Percentiles rank a stretch among this genome's conserved stretches.
These are phyloP conservation scores for Congeria kusceri DNA, from an alignment of 2,888 invertebrate species.

Conservation along the genomic window DNA sequence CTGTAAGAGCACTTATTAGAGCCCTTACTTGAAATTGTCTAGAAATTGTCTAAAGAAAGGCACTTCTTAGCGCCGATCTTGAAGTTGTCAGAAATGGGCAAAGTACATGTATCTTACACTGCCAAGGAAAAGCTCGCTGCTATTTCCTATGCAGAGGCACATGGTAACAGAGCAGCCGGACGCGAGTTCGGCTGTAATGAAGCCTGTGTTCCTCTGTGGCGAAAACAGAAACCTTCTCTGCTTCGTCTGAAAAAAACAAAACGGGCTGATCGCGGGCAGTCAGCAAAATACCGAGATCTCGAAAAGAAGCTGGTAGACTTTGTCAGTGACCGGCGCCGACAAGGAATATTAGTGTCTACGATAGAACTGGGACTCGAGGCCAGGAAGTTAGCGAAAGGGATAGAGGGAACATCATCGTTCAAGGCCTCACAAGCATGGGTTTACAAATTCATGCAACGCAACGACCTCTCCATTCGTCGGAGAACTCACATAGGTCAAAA, in stretches of 20 bases:
- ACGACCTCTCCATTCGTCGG: too few species aligned
- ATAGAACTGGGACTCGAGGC: not conserved
- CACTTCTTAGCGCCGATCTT: too few species aligned
- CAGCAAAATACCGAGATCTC: not conserved
- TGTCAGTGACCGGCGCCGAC: not conserved
- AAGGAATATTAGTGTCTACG: not conserved
- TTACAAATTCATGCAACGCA: too few species aligned
- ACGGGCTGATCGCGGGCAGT: not conserved
- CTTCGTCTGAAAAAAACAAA: not conserved
- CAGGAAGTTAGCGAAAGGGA: not conserved
- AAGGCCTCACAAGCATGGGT: not conserved
- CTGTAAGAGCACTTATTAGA: too few species aligned
- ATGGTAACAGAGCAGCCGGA: conserved; percentile 11
- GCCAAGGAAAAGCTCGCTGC: conserved; percentile 7
- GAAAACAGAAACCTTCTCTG: not conserved
- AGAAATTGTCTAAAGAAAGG: too few species aligned
- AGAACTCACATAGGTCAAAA: too few species aligned
- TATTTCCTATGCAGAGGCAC: conserved; percentile 11
- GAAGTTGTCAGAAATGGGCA: not conserved
- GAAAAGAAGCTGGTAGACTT: not conserved
- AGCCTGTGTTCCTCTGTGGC: not conserved
- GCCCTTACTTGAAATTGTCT: too few species aligned
- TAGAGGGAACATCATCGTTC: not conserved
- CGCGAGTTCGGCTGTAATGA: conserved; percentile 1
- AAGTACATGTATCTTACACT: not conserved